Conservation (phyloP, 2,113 vertebrate species). For the Arvicanthis niloticus region DNA sequence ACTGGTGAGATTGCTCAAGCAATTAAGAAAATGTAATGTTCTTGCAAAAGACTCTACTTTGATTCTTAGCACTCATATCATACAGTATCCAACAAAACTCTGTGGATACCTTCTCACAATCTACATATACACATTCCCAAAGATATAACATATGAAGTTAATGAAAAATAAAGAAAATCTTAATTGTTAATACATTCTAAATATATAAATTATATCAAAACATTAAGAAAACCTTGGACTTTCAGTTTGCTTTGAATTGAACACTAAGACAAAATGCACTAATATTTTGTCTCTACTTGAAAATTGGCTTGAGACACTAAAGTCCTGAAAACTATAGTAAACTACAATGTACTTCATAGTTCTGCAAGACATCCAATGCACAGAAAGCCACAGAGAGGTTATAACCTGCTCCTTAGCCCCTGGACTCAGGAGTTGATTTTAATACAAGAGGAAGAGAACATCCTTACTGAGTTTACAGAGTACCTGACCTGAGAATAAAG, state of each 20-base stretch:
- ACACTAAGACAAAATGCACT: slow-evolving; percentile 10
- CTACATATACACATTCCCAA: neutral
- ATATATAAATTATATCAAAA: slow-evolving; percentile 27
- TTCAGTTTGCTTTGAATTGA: slow-evolving; percentile 16
- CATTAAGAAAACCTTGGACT: neutral
- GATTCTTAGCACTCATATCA: neutral
- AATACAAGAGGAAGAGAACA: neutral
- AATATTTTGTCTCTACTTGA: neutral
- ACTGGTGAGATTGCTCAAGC: neutral
- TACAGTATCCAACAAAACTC: neutral
- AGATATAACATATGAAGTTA: neutral
- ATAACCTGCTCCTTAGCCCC: accelerated
- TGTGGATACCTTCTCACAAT: no score
- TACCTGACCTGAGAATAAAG: neutral
- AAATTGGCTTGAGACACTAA: neutral
- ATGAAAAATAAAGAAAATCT: neutral
- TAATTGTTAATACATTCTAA: slow-evolving; percentile 8
- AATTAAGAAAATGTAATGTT: neutral
- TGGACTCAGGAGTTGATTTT: neutral
- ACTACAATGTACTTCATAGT: neutral
- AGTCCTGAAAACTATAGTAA: neutral
- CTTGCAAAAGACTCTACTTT: neutral
- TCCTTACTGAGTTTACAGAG: neutral
- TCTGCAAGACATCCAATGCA: neutral
- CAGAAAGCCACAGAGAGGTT: neutral